Evolutionary conservation across 1,140 invertebrate species (phyloP).

Genomic region (Triops cancriformis): DNA sequence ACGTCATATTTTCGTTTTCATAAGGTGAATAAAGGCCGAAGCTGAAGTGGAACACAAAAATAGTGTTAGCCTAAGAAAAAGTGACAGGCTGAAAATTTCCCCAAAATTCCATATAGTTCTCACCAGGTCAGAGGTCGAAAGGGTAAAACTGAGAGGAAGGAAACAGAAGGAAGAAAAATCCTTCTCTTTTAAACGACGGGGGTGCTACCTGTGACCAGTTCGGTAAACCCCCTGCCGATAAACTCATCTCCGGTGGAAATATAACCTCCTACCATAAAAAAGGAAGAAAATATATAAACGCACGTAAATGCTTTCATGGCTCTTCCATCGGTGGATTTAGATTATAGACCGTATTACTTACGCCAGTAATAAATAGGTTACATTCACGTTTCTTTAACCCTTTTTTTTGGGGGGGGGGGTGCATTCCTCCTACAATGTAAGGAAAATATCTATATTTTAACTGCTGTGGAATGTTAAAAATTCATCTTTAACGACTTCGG

Average conservation of each 20-base stretch:
- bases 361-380: neutral
- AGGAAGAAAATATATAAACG: neutral
- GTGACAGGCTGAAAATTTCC: neutral
- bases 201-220: slow-evolving; percentile 8
- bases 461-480: too few species aligned
- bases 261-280: slow-evolving; percentile 8
- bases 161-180: slow-evolving; percentile 1
- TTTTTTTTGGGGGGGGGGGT: too few species aligned
- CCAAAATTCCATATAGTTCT: slow-evolving; percentile 6
- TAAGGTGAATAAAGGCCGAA: too few species aligned
- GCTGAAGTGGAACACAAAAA: neutral
- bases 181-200: slow-evolving; percentile 13
- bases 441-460: too few species aligned
- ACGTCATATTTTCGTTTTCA: too few species aligned
- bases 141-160: slow-evolving; percentile 9
- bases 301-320: neutral
- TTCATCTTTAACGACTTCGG: too few species aligned
- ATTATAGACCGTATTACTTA: neutral
- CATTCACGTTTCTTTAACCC: neutral
- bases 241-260: slow-evolving; percentile 13
- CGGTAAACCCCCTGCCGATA: slow-evolving; percentile 12
- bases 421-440: neutral
- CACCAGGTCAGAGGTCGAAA: slow-evolving; percentile 8
- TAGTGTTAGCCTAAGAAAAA: neutral
- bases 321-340: neutral